Evolutionary conservation across 2,113 vertebrate species (phyloP), one percentile per base, ranked within the genome.

Genomic region (Dascyllus trimaculatus): DNA sequence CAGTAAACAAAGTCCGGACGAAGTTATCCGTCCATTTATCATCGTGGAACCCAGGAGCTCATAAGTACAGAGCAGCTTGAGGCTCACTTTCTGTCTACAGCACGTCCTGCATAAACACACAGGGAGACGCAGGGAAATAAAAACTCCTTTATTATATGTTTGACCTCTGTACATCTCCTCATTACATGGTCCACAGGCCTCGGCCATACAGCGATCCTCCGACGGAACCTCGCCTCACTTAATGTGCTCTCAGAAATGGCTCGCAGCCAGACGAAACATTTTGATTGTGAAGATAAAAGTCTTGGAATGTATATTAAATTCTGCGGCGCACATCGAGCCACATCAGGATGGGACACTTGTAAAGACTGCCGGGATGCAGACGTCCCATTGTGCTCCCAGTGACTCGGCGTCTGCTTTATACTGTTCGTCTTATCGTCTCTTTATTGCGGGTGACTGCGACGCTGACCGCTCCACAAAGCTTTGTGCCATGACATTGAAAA

Each of bases 81-180:
- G 11, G 61, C 51, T 8, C 48, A 49, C 18, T 72, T 52, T 65
- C 21, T 40, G 52, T 67, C 32, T 51, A 49, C 10, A 57, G 57
- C 17, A 58, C 6, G 13, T 40, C 4, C 40, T 49, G 18, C 48
- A 49, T 35, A 19, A 38, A 38, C 21, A 46, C 25, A 46, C 15
- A 2, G 1, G 15, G 25, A 22, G 32, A 9, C 46, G 24, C 17
- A 17, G 35, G 8, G 15, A 46, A 53, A 26, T 26, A 26, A 45
- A 57, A 65, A 5, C 51, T 72, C 11, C 45, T 65, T 79, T 43
- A 66, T 32, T 59, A 19, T 57, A 29, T 32, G 43, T 57, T 58
- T 43, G 67, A 14, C 45, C 68, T 60, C 32, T 66, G 45, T 52
- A 58, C 52, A 22, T 64, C 65, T 71, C 54, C 35, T 59, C 70